Evolutionary conservation across 1,140 invertebrate species (phyloP).

Genomic region (Drosophila sucinea): DNA sequence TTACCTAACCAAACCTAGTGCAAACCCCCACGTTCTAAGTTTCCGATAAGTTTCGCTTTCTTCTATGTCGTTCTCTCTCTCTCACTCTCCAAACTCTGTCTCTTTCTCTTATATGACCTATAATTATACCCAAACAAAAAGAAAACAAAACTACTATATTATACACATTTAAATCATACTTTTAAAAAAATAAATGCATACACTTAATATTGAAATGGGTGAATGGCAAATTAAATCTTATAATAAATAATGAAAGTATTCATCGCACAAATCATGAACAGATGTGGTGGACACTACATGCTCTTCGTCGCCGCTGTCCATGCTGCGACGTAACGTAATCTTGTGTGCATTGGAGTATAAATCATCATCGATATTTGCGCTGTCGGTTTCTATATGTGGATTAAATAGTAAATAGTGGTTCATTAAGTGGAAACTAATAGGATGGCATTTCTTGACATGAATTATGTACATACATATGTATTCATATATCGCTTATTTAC

Average conservation of each 20-base stretch:
- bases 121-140: neutral
- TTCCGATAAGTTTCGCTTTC: neutral
- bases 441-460: neutral
- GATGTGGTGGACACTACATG: constrained; percentile 29
- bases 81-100: neutral
- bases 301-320: constrained; percentile 65
- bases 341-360: constrained; percentile 78
- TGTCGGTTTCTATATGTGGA: constrained; percentile 45
- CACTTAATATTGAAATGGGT: constrained; percentile 22
- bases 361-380: constrained; percentile 69
- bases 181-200: constrained; percentile 65
- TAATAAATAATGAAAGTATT: constrained; percentile 76
- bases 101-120: neutral
- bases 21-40: constrained; percentile 16
- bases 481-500: neutral
- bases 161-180: constrained; percentile 63
- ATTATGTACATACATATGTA: neutral
- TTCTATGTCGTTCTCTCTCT: neutral
- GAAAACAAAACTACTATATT: constrained; percentile 30
- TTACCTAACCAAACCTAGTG: constrained; percentile 19
- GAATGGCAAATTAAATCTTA: constrained; percentile 32
- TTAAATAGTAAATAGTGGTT: neutral
- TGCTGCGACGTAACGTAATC: constrained; percentile 55
- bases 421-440: neutral
- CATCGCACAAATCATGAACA: constrained; percentile 72